Percentiles rank a stretch among this genome's conserved stretches.
Conservation (phyloP, 2,888 invertebrate species). For the Quadroppia sp. region DNA sequence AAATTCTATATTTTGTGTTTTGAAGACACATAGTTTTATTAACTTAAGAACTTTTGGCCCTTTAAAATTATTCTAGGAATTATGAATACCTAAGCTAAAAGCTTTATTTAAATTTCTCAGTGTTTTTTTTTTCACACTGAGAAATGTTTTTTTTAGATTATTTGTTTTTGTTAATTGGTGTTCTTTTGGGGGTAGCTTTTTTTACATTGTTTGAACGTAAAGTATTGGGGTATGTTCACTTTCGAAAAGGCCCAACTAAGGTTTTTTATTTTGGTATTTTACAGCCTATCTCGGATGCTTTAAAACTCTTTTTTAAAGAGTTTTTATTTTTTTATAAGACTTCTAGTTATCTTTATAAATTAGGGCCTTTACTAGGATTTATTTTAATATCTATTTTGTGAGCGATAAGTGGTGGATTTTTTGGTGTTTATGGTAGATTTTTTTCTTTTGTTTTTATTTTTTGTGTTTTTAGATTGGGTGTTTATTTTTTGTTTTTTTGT, state of each 20-base stretch:
- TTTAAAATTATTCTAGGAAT: conserved; percentile 25
- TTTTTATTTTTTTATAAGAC: conserved; percentile 59
- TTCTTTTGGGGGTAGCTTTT: conserved; percentile 66
- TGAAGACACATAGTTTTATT: conserved; percentile 25
- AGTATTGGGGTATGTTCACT: conserved; percentile 67
- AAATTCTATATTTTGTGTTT: conserved; percentile 7
- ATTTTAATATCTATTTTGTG: conserved; percentile 62
- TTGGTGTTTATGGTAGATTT: conserved; percentile 59
- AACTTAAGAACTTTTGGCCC: conserved; percentile 9
- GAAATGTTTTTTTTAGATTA: conserved; percentile 53
- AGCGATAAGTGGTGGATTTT: conserved; percentile 60
- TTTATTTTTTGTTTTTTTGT: conserved; percentile 63
- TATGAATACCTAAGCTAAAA: conserved; percentile 30
- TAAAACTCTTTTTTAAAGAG: conserved; percentile 67
- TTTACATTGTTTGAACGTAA: conserved; percentile 69
- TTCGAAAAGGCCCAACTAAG: conserved; percentile 70
- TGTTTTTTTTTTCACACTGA: neutral
- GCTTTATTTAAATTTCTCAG: conserved; percentile 1
- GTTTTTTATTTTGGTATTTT: conserved; percentile 62
- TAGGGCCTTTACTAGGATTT: conserved; percentile 61
- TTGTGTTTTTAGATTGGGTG: conserved; percentile 62
- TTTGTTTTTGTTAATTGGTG: conserved; percentile 58
- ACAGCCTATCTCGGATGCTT: conserved; percentile 68
- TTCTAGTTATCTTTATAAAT: conserved; percentile 63
- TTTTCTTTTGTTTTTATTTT: conserved; percentile 64